Conservation (phyloP, 2,888 invertebrate species). For the Hirtodrosophila alboralis region DNA sequence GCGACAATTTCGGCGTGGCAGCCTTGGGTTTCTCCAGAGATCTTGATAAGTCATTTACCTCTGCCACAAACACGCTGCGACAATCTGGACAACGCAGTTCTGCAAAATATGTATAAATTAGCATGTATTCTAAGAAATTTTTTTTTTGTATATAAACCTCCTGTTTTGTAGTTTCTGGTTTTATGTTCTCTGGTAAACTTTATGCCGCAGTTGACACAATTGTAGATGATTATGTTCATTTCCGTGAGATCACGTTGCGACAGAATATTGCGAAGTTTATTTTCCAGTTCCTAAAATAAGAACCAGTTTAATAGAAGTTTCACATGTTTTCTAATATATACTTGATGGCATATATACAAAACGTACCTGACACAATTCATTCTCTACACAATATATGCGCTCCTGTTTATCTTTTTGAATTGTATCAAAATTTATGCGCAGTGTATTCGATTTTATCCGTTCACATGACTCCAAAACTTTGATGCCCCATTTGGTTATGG, state of each 20-base stretch:
- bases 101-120: constrained; percentile 24
- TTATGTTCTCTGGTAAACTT: constrained; percentile 86
- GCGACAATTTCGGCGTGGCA: constrained; percentile 60
- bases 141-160: constrained; percentile 51
- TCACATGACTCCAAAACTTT: constrained; percentile 85
- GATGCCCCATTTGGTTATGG: constrained; percentile 85
- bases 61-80: constrained; percentile 86
- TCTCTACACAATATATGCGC: constrained; percentile 86
- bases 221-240: constrained; percentile 85
- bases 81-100: constrained; percentile 86
- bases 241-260: constrained; percentile 84
- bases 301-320: neutral
- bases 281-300: constrained; percentile 84
- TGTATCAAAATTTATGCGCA: constrained; percentile 87
- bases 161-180: constrained; percentile 56
- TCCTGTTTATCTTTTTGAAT: constrained; percentile 86
- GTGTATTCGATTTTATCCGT: constrained; percentile 84
- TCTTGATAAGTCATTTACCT: constrained; percentile 76
- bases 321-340: neutral
- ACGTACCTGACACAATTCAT: constrained; percentile 86
- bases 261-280: constrained; percentile 84
- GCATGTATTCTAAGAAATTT: neutral
- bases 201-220: constrained; percentile 87
- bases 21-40: constrained; percentile 61
- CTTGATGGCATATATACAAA: no score